These are phyloP conservation scores for Silurus glanis DNA, from an alignment of 2,113 vertebrate genomes.

Conservation along the genomic window DNA sequence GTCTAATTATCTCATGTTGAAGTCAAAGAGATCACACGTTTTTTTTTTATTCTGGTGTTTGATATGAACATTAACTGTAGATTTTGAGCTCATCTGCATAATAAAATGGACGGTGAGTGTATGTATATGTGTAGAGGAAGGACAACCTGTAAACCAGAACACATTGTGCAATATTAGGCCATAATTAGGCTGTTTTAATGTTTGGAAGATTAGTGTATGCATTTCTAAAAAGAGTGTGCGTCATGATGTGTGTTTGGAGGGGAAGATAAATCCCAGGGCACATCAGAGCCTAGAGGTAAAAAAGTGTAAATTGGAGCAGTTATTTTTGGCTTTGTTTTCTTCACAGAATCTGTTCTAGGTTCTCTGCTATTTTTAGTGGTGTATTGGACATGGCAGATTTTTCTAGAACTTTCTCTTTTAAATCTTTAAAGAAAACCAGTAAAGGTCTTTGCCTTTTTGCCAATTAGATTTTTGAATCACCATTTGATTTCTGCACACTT, in stretches of 20 bases:
- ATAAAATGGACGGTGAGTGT: too few species aligned
- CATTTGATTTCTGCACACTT: too few species aligned
- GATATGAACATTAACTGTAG: background rate
- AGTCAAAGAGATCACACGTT: background rate
- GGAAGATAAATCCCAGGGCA: constrained; percentile 18
- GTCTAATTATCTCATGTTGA: too few species aligned
- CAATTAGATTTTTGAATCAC: background rate
- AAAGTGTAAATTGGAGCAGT: constrained; percentile 29
- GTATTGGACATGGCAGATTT: background rate
- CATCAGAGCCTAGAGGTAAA: constrained; percentile 30
- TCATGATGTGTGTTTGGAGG: background rate
- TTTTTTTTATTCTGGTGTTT: background rate
- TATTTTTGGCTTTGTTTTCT: constrained; percentile 41
- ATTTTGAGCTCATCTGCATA: too few species aligned
- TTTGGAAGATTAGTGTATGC: too few species aligned
- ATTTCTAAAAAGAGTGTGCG: background rate
- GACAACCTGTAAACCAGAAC: too few species aligned
- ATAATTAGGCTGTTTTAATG: too few species aligned
- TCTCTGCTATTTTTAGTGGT: constrained; percentile 2
- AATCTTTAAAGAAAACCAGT: background rate
- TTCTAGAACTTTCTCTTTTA: background rate
- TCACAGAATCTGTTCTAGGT: constrained; percentile 17
- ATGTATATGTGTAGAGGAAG: too few species aligned
- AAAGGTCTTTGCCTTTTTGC: background rate
- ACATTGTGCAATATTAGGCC: too few species aligned